Percentiles rank a stretch among this genome's conserved stretches.
Conservation (phyloP, 2,113 vertebrate genomes). For the Neomonachus schauinslandi region DNA sequence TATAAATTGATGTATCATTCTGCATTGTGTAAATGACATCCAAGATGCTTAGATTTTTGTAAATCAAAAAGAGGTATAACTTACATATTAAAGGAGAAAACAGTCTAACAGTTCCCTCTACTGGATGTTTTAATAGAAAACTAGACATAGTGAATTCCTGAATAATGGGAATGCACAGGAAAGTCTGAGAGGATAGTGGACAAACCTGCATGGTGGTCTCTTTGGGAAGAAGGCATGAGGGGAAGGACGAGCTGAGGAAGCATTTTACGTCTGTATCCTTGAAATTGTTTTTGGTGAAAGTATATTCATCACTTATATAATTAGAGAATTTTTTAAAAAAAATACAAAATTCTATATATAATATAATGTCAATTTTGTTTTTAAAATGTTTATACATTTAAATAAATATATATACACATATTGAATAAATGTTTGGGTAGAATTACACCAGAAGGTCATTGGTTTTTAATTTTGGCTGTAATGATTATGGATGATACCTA, state of each 20-base stretch:
- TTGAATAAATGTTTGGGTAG: not conserved
- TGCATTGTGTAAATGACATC: not conserved
- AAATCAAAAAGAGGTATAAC: not conserved
- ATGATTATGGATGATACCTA: not conserved
- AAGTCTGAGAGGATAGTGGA: not conserved
- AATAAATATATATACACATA: not conserved
- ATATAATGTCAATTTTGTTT: not conserved
- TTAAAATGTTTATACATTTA: not conserved
- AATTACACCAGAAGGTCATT: not conserved
- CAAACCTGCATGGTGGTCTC: not conserved
- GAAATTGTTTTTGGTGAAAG: not conserved
- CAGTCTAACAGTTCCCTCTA: not conserved
- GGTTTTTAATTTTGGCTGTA: not conserved
- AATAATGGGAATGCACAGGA: not conserved
- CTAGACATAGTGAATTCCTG: not conserved
- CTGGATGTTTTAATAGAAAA: slow-evolving; percentile 12
- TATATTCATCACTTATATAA: not conserved
- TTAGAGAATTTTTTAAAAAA: not conserved
- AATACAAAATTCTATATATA: not conserved
- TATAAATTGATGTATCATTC: not conserved
- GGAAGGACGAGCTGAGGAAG: not conserved
- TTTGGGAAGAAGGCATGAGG: not conserved
- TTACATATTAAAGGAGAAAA: not conserved
- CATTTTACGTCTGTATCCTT: not conserved
- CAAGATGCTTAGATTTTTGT: not conserved